Evolutionary conservation across 1,140 invertebrate genomes (phyloP).

Genomic region (Kradibia gibbosae): DNA sequence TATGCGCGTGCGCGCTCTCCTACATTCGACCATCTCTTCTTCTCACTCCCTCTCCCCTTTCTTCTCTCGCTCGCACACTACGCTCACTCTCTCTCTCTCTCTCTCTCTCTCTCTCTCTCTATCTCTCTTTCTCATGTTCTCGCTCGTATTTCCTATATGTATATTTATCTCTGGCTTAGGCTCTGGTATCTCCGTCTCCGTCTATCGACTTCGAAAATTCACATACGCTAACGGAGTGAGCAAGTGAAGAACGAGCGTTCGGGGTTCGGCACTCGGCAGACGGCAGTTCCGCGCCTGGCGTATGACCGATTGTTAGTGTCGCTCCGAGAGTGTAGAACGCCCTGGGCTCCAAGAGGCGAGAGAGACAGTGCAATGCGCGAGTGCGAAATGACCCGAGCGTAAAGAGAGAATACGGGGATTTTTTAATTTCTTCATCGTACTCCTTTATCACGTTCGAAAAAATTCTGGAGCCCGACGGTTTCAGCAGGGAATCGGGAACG

Average conservation of each 20-base stretch:
- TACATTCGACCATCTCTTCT: background rate
- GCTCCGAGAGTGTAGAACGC: background rate
- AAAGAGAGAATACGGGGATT: background rate
- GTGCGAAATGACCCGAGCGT: constrained; percentile 15
- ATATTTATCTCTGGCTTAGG: too few species aligned
- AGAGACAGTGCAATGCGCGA: constrained; percentile 39
- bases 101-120: constrained; percentile 21
- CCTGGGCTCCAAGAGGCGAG: constrained; percentile 9
- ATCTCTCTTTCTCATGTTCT: constrained; percentile 1
- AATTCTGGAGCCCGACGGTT: background rate
- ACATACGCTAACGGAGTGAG: constrained; percentile 29
- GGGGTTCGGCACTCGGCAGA: background rate
- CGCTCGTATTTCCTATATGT: too few species aligned
- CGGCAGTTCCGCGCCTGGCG: constrained; percentile 44
- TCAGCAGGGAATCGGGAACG: background rate
- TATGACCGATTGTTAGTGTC: constrained; percentile 28
- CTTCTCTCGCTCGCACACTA: background rate
- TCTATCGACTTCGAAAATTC: background rate
- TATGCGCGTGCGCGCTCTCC: background rate
- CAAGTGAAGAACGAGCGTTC: constrained; percentile 3
- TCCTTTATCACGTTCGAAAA: too few species aligned
- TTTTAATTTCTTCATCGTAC: too few species aligned
- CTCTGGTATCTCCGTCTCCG: background rate
- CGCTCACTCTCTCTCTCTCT: constrained; percentile 28
- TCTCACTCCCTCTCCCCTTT: too few species aligned